These are phyloP conservation scores for Melopsittacus undulatus DNA, from an alignment of 2,797 vertebrate species.

Conservation along the genomic window DNA sequence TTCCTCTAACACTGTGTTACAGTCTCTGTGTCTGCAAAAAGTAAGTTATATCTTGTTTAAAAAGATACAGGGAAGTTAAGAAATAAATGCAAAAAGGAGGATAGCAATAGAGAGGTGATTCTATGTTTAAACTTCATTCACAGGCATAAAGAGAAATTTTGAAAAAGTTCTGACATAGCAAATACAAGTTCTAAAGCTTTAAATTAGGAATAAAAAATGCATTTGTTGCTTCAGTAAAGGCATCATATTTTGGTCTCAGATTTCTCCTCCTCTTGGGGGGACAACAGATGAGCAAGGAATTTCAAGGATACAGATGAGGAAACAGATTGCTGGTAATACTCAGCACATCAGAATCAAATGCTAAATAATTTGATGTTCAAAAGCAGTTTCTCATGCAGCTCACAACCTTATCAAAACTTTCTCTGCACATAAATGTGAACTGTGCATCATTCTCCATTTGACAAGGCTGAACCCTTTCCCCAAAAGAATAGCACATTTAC, in stretches of 20 bases:
- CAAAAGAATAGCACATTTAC: neutral
- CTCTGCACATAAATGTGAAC: neutral
- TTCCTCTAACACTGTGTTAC: neutral
- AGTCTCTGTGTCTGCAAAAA: neutral
- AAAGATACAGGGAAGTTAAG: neutral
- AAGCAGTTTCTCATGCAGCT: neutral
- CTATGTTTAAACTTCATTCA: neutral
- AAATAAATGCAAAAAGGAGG: neutral
- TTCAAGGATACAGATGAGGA: neutral
- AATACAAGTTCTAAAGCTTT: neutral
- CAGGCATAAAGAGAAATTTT: neutral
- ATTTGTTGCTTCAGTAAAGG: neutral
- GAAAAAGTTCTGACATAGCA: neutral
- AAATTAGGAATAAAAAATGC: neutral
- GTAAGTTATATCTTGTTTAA: neutral
- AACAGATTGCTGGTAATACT: neutral
- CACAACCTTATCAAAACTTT: neutral
- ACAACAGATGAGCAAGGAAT: neutral
- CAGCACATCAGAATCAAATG: neutral
- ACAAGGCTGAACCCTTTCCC: neutral
- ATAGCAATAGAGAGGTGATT: neutral
- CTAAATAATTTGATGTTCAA: neutral
- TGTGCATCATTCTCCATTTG: neutral
- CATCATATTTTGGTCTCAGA: neutral
- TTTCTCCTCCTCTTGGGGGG: neutral